A percentile compares a stretch with the other conserved stretches of the same genome.
These are phyloP conservation scores for Drosophila ananassae DNA, from an alignment of 1,140 invertebrate genomes.

Conservation along the genomic window DNA sequence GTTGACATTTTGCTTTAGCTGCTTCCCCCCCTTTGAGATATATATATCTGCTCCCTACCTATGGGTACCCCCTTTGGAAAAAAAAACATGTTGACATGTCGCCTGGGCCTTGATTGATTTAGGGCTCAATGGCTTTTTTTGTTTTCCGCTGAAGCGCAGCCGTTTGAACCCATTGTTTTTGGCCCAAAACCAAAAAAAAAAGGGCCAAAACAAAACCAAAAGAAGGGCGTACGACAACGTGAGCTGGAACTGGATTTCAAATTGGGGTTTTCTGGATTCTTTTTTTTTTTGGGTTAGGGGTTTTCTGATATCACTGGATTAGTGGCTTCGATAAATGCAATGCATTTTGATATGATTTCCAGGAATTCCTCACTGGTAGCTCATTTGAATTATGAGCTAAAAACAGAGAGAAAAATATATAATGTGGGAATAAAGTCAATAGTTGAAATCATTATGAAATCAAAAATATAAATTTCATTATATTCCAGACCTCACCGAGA, in stretches of 20 bases:
- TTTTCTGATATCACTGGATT: conserved; percentile 65
- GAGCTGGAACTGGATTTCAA: conserved; percentile 20
- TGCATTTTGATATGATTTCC: conserved; percentile 23
- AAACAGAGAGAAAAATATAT: neutral
- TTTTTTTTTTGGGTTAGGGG: conserved; percentile 5
- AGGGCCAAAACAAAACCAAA: neutral
- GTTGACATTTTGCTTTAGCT: conserved; percentile 65
- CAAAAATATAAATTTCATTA: neutral
- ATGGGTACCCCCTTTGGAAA: conserved; percentile 2
- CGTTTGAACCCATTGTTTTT: conserved; percentile 80
- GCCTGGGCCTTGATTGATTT: conserved; percentile 67
- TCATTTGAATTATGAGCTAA: neutral
- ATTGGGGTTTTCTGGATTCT: neutral
- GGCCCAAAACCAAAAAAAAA: conserved; percentile 51
- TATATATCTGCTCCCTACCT: neutral
- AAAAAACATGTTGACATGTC: conserved; percentile 68
- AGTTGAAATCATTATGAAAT: neutral
- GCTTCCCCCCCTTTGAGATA: too few species aligned
- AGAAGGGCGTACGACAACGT: conserved; percentile 52
- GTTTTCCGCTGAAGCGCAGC: conserved; percentile 78
- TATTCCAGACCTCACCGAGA: neutral
- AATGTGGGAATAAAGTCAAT: neutral
- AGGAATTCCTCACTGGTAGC: conserved; percentile 12
- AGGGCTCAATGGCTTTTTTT: conserved; percentile 70
- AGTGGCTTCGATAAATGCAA: conserved; percentile 37